Evolutionary conservation across 2,888 invertebrate species (phyloP), one percentile per base, ranked within the genome.

Genomic region (Amphipyra berbera): DNA sequence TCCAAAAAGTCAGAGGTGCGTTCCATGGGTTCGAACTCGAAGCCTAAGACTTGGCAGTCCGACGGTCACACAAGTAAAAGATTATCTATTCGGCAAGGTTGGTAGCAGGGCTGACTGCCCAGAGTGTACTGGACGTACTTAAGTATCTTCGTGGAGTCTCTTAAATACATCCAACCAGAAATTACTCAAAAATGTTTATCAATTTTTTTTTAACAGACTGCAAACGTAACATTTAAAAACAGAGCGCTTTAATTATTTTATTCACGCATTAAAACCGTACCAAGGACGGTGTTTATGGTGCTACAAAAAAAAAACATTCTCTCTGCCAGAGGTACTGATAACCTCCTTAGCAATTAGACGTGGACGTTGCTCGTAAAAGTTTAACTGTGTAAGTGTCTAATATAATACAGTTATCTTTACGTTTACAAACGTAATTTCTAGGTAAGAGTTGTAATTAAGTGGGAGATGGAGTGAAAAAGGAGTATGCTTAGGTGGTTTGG

Each of bases 341-440:
- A 67, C 72, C 61, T 72, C 63, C 63, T 54, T 56, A 63, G 74
- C 70, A 82, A 79, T 82, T 81, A 81, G 49, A 55, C 45, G 44
- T 47, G 41, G 14, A 58, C 45, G 44, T 47, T 41, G 14, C 53
- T 78, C 76, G 71, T 76, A 74, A 76, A 76, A 76, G 55, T 76
- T 67, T 61, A 70, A 73, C 70, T 61, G 59, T 55, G 61, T 58
- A 64, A 64, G 59, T 55, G 45, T 48, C 47, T 63, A 57, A 61
- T 64, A 54, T 74, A 74, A 70, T 77, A 74, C 55, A 64, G 67
- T 77, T 77, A 76, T 74, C 61, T 66, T 74, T 38, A 38, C 30
- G 40, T 69, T 77, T 61, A 59, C 40, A 60, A 56, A 61, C 30
- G 62, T 45, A 53, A 57, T 68, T 70, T 73, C 15, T 12, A 33